Evolutionary conservation across 2,113 vertebrate species (phyloP), one percentile per base, ranked within the genome.

Genomic region (Pomatostomus ruficeps): DNA sequence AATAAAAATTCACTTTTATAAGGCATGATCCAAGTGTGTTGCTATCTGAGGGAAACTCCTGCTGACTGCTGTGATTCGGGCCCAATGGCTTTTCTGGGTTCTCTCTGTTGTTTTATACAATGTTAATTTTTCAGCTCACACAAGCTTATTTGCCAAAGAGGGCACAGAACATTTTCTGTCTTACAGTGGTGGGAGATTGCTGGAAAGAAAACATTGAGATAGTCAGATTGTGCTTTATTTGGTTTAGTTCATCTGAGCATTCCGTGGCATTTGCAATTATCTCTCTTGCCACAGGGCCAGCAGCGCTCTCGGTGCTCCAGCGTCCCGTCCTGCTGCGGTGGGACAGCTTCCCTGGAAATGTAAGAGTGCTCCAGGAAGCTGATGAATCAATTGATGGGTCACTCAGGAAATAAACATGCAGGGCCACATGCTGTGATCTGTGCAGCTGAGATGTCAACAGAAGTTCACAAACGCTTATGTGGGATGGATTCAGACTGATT

Each of bases 1-100:
- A 68, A 91, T 66, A 85, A 96, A 93, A 96, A 88, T 22, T 77
- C 40, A 65, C 62, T 72, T 94, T 92, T 83, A 45, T 62, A 72
- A 49, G 84, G 43, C 48, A 12, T 66, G 70, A 79, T 68, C 49
- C 74, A 78, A 65, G 40, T 43, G 40, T 79, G 52, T 62, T 70
- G 38, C 42, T 59, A 23, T 87, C 73, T 38, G 40, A 91, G 38
- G 66, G 66, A 88, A 91, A 43, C 28, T 91, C 52, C 62, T 72
- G 49, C 54, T 79, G 61, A 23, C 20, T 84, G 62, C 57, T 3
- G 4, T 61, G 73, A n/a, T 71, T 58, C 1, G 3, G 74, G 78
- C 21, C 58, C 59, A 58, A 7, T 72, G 73, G 51, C 15, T 84
- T 84, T 80, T 63, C 35, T 89, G 8, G 5, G 11, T 84, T 81